A percentile compares a stretch with the other conserved stretches of the same genome.
phyloP scores from a whole-genome alignment of 92 coral and sea anemone genomes.

The Anthopleura xanthogrammica region DNA sequence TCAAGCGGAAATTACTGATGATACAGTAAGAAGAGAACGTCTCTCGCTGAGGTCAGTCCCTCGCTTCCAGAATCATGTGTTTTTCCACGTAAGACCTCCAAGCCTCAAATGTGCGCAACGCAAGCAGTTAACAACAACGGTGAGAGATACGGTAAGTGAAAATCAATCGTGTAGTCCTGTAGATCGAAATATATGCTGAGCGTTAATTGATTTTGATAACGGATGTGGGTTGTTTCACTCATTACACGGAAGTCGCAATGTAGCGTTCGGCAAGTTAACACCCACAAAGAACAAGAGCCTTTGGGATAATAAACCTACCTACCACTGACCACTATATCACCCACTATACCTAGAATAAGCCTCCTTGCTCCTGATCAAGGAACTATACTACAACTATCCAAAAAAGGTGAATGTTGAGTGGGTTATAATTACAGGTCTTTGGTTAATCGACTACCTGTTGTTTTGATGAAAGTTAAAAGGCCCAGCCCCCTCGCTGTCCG shows the following conservation, averaged over 20 bases:
- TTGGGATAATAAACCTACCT: neutral
- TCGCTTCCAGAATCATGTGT: neutral
- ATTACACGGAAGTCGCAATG: slow-evolving; percentile 15
- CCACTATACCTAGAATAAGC: neutral
- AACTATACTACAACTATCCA: neutral
- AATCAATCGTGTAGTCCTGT: neutral
- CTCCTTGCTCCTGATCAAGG: neutral
- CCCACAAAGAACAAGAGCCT: slow-evolving; percentile 2
- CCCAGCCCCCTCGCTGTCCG: neutral
- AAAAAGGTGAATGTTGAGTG: slow-evolving; percentile 13
- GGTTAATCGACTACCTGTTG: slow-evolving; percentile 31
- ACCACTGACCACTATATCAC: neutral
- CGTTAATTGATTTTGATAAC: slow-evolving; percentile 12
- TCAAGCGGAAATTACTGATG: neutral
- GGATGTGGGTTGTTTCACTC: slow-evolving; percentile 34
- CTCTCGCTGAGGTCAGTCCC: neutral
- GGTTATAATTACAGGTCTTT: slow-evolving; percentile 23
- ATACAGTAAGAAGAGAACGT: neutral
- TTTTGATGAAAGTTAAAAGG: slow-evolving; percentile 23
- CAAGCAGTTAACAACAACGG: neutral
- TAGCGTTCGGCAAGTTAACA: slow-evolving; percentile 24
- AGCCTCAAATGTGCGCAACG: neutral
- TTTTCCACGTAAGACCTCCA: neutral
- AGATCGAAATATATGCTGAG: neutral
- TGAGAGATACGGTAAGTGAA: neutral